phyloP scores from a whole-genome alignment of 2,113 vertebrate genomes.

The Mormyrus lacerda region DNA sequence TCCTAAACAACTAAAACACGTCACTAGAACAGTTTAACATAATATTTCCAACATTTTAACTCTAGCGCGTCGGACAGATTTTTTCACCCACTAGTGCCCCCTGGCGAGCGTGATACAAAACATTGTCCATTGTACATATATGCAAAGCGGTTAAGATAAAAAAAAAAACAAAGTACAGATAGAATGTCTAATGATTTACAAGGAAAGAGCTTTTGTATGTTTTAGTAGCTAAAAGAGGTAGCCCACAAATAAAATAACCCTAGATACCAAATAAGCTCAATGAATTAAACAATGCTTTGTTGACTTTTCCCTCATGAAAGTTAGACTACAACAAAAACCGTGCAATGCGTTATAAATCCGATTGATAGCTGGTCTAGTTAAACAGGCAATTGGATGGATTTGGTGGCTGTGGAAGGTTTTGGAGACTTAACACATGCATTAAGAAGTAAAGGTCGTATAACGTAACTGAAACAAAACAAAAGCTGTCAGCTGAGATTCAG shows the following conservation, averaged over 20 bases:
- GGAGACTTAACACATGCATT: not conserved
- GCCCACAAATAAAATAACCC: not conserved
- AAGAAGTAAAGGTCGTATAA: not conserved
- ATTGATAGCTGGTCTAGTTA: not conserved
- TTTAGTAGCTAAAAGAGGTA: not conserved
- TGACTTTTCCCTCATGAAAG: not conserved
- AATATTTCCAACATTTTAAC: not conserved
- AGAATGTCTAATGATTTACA: not conserved
- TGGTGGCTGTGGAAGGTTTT: not conserved
- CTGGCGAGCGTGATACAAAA: not conserved
- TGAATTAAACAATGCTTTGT: not conserved
- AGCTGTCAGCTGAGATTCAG: not conserved
- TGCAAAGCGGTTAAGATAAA: not conserved
- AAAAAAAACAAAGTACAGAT: not conserved
- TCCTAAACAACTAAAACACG: not conserved
- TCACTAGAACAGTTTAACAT: not conserved
- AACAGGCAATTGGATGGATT: not conserved
- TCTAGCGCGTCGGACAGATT: not conserved
- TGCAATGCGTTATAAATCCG: not conserved
- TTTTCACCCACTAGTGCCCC: not conserved
- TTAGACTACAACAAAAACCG: not conserved
- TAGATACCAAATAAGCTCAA: not conserved
- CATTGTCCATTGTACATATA: not conserved
- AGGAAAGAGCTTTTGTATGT: not conserved
- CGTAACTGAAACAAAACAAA: not conserved